These are phyloP conservation scores for Xiphorhynchus erythropygius DNA, from an alignment of 2,797 vertebrate species.

Conservation along the genomic window DNA sequence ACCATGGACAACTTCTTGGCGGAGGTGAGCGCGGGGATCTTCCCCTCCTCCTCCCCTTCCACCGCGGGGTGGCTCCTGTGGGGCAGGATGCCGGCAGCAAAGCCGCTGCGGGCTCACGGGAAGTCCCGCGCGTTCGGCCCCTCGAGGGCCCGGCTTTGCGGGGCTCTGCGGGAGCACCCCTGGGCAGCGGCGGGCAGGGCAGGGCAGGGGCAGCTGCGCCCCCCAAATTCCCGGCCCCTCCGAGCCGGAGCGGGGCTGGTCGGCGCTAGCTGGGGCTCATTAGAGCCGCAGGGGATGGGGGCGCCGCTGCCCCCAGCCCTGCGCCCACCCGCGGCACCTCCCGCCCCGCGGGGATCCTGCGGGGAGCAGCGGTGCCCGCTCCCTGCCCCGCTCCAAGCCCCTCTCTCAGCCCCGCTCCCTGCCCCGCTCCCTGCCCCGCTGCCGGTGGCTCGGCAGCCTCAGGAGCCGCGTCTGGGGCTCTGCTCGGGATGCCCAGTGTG, in stretches of 20 bases:
- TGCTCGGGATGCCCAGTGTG: neutral
- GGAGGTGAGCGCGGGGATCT: conserved; percentile 24
- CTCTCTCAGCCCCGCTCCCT: neutral
- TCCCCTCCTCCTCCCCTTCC: neutral
- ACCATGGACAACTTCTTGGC: conserved; percentile 55
- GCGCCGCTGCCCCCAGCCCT: too few species aligned
- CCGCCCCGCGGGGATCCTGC: too few species aligned
- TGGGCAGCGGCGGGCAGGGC: neutral
- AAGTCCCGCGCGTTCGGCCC: neutral
- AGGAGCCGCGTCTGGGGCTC: neutral
- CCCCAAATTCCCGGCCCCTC: neutral
- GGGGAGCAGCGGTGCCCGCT: too few species aligned
- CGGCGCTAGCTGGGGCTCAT: rapidly evolving
- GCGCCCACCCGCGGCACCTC: too few species aligned
- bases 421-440: neutral
- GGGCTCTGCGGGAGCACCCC: neutral
- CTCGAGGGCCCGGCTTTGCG: neutral
- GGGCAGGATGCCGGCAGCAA: neutral
- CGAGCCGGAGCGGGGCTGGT: neutral
- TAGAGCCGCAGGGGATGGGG: neutral
- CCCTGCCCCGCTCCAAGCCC: neutral
- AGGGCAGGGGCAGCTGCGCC: neutral
- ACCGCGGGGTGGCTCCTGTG: neutral
- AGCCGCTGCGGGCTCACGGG: neutral
- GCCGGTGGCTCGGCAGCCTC: neutral